Evolutionary conservation across 1,140 invertebrate genomes (phyloP).

Genomic region (Micrasema longulum): DNA sequence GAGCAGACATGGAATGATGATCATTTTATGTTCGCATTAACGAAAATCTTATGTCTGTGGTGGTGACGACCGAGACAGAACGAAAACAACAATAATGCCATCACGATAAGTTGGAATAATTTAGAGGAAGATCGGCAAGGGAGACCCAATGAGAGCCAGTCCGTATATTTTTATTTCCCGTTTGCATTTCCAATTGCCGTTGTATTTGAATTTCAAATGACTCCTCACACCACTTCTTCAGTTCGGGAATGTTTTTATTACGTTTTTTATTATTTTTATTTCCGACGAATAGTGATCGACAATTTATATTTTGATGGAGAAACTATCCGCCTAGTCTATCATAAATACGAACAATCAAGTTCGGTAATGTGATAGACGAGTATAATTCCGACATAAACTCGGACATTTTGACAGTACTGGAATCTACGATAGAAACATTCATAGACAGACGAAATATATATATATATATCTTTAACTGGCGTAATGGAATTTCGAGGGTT

Average conservation of each 20-base stretch:
- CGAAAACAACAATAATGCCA: slow-evolving; percentile 11
- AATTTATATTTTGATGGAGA: slow-evolving; percentile 41
- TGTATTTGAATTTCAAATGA: slow-evolving; percentile 54
- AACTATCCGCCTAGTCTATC: slow-evolving; percentile 28
- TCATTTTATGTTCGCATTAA: too few species aligned
- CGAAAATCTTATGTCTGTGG: too few species aligned
- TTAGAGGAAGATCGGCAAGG: slow-evolving; percentile 44
- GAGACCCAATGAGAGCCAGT: slow-evolving; percentile 42
- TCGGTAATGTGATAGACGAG: too few species aligned
- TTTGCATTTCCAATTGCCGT: slow-evolving; percentile 52
- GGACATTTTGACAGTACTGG: too few species aligned
- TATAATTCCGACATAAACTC: too few species aligned
- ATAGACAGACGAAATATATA: too few species aligned
- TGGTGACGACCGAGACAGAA: too few species aligned
- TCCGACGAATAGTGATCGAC: slow-evolving; percentile 39
- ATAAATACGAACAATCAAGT: too few species aligned
- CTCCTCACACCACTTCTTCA: slow-evolving; percentile 47
- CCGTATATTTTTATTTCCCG: slow-evolving; percentile 47
- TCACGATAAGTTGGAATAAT: slow-evolving; percentile 42
- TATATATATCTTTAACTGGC: too few species aligned
- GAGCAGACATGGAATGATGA: too few species aligned
- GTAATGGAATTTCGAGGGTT: too few species aligned
- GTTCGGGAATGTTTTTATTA: slow-evolving; percentile 53
- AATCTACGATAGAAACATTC: too few species aligned
- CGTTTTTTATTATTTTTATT: slow-evolving; percentile 45